These are phyloP conservation scores for Epinephelus awoara DNA, from an alignment of 2,797 vertebrate species.

Conservation along the genomic window DNA sequence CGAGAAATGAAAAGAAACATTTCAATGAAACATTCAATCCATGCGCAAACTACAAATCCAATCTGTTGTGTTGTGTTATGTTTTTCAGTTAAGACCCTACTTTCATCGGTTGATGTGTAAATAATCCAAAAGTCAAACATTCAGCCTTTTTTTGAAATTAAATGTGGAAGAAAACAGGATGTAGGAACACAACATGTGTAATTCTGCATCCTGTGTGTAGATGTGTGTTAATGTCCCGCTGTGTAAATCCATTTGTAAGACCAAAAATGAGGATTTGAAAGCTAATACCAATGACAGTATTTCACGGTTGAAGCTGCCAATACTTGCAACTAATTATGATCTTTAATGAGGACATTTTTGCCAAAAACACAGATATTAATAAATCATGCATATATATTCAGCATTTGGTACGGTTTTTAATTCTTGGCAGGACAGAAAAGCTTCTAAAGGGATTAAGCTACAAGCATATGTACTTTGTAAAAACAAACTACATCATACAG, in stretches of 20 bases:
- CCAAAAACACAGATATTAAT: conserved; percentile 2
- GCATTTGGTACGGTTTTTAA: not conserved
- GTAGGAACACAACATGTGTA: not conserved
- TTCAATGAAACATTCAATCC: not conserved
- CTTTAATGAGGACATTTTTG: conserved; percentile 10
- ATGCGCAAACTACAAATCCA: not conserved
- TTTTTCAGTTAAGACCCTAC: not conserved
- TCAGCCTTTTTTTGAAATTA: not conserved
- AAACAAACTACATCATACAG: conserved; percentile 6
- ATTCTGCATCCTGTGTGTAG: conserved; percentile 15
- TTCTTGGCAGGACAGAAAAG: not conserved
- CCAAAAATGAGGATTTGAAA: conserved; percentile 7
- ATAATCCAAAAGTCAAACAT: not conserved
- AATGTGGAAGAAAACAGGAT: conserved; percentile 1
- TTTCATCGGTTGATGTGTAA: not conserved
- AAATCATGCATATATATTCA: not conserved
- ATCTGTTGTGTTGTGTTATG: not conserved
- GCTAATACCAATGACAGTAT: not conserved
- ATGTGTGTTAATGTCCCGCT: not conserved
- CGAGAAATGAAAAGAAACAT: not conserved
- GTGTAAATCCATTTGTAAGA: not conserved
- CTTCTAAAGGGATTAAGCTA: not conserved
- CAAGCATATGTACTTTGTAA: not conserved
- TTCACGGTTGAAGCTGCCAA: conserved; percentile 21
- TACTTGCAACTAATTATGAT: conserved; percentile 25